Base-by-base conservation (phyloP, 2,113 vertebrate genomes). In the Archilochus colubris region DNA sequence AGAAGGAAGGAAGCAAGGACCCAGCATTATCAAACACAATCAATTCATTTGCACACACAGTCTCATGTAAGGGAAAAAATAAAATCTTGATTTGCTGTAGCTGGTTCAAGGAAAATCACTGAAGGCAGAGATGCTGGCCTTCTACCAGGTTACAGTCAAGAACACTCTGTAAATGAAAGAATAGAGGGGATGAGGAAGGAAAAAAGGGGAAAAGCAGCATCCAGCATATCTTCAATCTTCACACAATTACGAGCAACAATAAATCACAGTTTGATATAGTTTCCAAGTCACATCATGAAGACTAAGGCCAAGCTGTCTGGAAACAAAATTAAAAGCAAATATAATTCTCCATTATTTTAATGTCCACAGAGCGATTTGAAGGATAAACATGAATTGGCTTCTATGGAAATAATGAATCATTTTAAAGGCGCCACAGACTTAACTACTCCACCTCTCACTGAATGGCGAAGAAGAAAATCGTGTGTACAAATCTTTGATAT, bases 251-350 rank as follows among this genome's bases (percentile, higher is more conserved):
- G 30, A 95, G 88, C 79, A 91, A 80, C 84, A 94, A 77, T 97
- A 96, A 95, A 95, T 96, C 88, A 95, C 61, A 58, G 82, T 86
- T 14, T 77, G 84, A 96, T 97, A 89, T 10, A 90, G 94, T 95
- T 96, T 97, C 96, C 96, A 97, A 97, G 91, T 96, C 96, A 97
- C 91, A 96, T 96, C 90, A 95, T 88, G 93, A 97, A 94, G 17
- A 28, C 76, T 86, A 84, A 83, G 79, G 96, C 95, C 95, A 97
- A 97, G 93, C 64, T 86, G 93, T 94, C 96, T 97, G 96, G 95
- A 97, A 97, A 96, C 69, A 96, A 97, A 97, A 97, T 97, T 96
- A 96, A 97, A 97, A 96, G 95, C 93, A 96, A 97, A 97, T 93
- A 96, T 81, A 92, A 95, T 94, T 97, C 94, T 86, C 88, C 91